These are phyloP conservation scores for Tetraneura akinire DNA, from an alignment of 1,140 invertebrate genomes.

Conservation along the genomic window DNA sequence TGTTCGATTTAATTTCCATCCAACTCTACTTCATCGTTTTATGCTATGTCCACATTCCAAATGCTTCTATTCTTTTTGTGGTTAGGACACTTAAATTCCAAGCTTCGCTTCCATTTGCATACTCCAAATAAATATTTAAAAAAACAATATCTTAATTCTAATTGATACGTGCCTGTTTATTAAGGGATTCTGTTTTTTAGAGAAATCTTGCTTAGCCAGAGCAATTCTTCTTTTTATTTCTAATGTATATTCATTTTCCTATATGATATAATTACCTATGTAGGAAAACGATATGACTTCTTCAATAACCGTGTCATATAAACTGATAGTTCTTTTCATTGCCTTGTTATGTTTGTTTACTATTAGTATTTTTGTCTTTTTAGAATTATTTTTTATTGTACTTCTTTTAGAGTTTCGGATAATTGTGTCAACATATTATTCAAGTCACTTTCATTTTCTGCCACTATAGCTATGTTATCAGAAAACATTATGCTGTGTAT, in stretches of 20 bases:
- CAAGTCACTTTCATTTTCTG: constrained; percentile 20
- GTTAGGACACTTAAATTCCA: not conserved
- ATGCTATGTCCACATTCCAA: not conserved
- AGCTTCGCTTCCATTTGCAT: not conserved
- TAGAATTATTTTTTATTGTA: constrained; percentile 48
- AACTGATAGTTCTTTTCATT: not conserved
- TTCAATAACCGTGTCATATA: not conserved
- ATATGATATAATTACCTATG: constrained; percentile 10
- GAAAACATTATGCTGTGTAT: constrained; percentile 29
- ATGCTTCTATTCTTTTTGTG: constrained; percentile 21
- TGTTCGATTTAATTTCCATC: not conserved
- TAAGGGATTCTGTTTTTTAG: constrained; percentile 23
- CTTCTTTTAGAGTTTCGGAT: constrained; percentile 8
- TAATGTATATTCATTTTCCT: constrained; percentile 3
- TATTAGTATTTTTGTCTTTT: constrained; percentile 46
- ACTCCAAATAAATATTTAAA: not conserved
- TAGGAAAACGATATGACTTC: constrained; percentile 22
- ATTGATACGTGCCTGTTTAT: constrained; percentile 10
- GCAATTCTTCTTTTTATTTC: constrained; percentile 6
- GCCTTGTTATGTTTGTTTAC: constrained; percentile 24
- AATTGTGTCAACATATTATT: constrained; percentile 28
- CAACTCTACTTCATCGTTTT: constrained; percentile 21
- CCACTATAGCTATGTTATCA: constrained; percentile 14
- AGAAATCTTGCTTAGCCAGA: not conserved
- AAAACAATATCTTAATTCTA: constrained; percentile 6